Conservation (phyloP, 2,888 invertebrate genomes). For the Diarsia dahlii region DNA sequence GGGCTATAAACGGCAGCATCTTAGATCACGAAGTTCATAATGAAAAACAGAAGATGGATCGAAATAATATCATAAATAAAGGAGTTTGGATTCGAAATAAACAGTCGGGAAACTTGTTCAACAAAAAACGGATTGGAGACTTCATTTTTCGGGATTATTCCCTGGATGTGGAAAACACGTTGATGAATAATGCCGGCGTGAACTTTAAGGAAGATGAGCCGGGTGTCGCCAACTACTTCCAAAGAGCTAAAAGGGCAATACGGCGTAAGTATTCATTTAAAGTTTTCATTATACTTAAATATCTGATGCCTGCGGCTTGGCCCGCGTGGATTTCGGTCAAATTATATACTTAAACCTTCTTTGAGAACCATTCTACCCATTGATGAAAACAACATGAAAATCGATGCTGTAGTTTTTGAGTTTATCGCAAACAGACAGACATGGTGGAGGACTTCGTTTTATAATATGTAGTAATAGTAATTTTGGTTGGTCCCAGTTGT, state of each 20-base stretch:
- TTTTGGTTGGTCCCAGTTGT: too few relatives aligned
- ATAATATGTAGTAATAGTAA: too few relatives aligned
- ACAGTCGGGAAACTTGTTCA: conserved; percentile 57
- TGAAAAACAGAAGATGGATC: conserved; percentile 74
- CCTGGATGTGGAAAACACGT: conserved; percentile 76
- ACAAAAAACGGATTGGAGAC: conserved; percentile 66
- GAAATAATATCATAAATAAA: conserved; percentile 83
- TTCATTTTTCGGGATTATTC: conserved; percentile 81
- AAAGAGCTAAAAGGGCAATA: conserved; percentile 77
- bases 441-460: too few relatives aligned
- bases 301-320: too few relatives aligned
- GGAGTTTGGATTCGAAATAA: conserved; percentile 79
- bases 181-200: conserved; percentile 74
- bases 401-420: too few relatives aligned
- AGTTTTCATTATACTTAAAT: not conserved
- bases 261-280: conserved; percentile 72
- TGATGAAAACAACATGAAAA: too few relatives aligned
- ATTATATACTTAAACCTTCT: too few relatives aligned
- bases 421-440: too few relatives aligned
- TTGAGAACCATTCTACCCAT: too few relatives aligned
- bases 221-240: conserved; percentile 73
- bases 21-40: conserved; percentile 70
- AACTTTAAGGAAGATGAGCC: conserved; percentile 70
- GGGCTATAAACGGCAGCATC: conserved; percentile 61
- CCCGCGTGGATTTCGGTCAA: too few relatives aligned